Evolutionary conservation across 2,888 invertebrate genomes (phyloP).

Genomic region (Troides helena): DNA sequence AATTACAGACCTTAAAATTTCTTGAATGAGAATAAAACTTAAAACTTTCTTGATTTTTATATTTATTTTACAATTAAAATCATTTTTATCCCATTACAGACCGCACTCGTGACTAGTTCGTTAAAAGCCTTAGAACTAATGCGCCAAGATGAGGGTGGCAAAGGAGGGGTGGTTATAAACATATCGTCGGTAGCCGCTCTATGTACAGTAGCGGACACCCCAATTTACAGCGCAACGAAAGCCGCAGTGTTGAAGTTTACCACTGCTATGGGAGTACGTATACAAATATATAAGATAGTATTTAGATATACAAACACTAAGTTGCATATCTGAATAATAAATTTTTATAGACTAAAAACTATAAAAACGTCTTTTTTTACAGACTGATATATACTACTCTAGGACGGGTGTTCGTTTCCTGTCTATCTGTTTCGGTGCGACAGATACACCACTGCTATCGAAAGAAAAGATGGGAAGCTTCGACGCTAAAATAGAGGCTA

Average conservation of each 20-base stretch:
- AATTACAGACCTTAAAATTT: too few relatives aligned
- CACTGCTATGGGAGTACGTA: slow-evolving; percentile 44
- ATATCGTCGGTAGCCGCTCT: slow-evolving; percentile 47
- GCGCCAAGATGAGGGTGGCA: slow-evolving; percentile 48
- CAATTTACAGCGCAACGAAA: slow-evolving; percentile 50
- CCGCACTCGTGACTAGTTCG: slow-evolving; percentile 42
- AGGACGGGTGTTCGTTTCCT: slow-evolving; percentile 48
- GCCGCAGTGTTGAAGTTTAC: slow-evolving; percentile 47
- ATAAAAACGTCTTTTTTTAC: slow-evolving; percentile 2
- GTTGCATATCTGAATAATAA: too few relatives aligned
- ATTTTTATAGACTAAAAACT: too few relatives aligned
- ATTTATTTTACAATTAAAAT: background rate
- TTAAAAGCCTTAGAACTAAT: slow-evolving; percentile 49
- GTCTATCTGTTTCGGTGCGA: slow-evolving; percentile 47
- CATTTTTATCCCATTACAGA: slow-evolving; percentile 34
- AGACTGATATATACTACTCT: slow-evolving; percentile 42
- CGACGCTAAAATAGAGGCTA: slow-evolving; percentile 32
- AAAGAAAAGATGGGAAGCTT: slow-evolving; percentile 38
- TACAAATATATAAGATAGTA: too few relatives aligned
- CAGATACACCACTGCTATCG: slow-evolving; percentile 42
- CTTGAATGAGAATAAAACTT: too few relatives aligned
- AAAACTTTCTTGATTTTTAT: background rate
- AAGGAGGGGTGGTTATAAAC: slow-evolving; percentile 53
- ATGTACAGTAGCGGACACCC: slow-evolving; percentile 33
- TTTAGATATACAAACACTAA: too few relatives aligned